Conservation (phyloP, 92 coral and sea anemone species). For the Heliopora coerulea region DNA sequence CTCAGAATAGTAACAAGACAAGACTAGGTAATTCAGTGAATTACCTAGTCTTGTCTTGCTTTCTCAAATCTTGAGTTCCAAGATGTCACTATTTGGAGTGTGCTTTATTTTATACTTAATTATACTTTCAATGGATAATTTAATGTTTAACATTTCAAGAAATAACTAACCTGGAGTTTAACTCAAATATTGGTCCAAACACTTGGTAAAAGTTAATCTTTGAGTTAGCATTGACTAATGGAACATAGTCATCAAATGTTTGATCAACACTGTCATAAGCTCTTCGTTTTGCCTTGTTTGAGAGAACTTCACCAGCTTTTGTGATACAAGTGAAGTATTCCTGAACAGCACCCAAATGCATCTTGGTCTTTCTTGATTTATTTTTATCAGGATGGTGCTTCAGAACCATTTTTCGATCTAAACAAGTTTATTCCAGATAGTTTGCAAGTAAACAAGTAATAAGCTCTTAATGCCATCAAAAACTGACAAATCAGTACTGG, state of each 20-base stretch:
- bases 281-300: slow-evolving; percentile 68
- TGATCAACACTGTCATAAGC: slow-evolving; percentile 94
- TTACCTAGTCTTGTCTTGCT: no score
- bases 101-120: no score
- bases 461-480: background rate
- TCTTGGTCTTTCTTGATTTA: slow-evolving; percentile 44
- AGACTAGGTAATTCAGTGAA: no score
- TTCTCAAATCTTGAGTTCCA: no score
- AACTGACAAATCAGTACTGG: background rate
- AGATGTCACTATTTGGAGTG: no score
- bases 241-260: slow-evolving; percentile 77
- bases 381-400: slow-evolving; percentile 95
- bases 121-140: background rate
- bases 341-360: slow-evolving; percentile 41
- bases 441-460: background rate
- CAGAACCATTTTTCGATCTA: slow-evolving; percentile 88
- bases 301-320: slow-evolving; percentile 82
- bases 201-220: slow-evolving; percentile 74
- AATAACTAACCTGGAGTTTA: slow-evolving; percentile 67
- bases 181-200: slow-evolving; percentile 81
- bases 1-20: no score
- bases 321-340: slow-evolving; percentile 90
- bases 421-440: background rate
- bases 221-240: slow-evolving; percentile 66
- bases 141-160: background rate